A percentile compares a stretch with the other conserved stretches of the same genome.
phyloP scores from a whole-genome alignment of 2,797 vertebrate genomes.

The Sphaeramia orbicularis region DNA sequence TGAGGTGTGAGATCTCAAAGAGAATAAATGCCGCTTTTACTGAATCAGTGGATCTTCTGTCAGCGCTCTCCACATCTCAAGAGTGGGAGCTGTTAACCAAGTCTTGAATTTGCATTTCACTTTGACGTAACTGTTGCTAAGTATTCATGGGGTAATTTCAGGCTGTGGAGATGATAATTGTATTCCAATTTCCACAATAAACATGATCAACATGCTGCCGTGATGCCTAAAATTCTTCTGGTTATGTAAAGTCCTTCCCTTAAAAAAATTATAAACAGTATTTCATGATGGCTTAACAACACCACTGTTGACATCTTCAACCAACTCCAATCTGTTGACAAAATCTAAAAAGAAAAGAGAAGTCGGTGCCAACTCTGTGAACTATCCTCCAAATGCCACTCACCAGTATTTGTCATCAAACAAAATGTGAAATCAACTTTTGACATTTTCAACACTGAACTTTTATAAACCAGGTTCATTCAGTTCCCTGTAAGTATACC shows the following conservation, averaged over 20 bases:
- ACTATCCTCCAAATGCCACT: conserved; percentile 37
- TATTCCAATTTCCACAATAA: conserved; percentile 16
- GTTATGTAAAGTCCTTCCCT: not conserved
- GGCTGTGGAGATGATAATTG: conserved; percentile 29
- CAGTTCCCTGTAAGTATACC: conserved; percentile 23
- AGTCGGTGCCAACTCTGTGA: conserved; percentile 17
- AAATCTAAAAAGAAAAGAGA: conserved; percentile 9
- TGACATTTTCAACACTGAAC: conserved; percentile 49
- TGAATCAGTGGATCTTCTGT: conserved; percentile 28
- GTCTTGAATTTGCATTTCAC: conserved; percentile 55
- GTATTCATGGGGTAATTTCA: conserved; percentile 34
- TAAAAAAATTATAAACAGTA: conserved; percentile 8
- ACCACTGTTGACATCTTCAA: conserved; percentile 10
- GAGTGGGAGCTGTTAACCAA: conserved; percentile 53
- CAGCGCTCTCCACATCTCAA: conserved; percentile 30
- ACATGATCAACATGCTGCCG: conserved; percentile 11
- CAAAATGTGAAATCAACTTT: conserved; percentile 39
- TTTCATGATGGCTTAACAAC: conserved; percentile 18
- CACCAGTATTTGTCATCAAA: conserved; percentile 24
- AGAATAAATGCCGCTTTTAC: conserved; percentile 44
- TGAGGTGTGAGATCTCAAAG: conserved; percentile 44
- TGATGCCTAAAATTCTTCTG: not conserved
- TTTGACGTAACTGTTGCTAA: conserved; percentile 56
- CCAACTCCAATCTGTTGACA: conserved; percentile 20
- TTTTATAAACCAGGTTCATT: conserved; percentile 22